These are phyloP conservation scores for Puntigrus tetrazona DNA, from an alignment of 2,113 vertebrate genomes.

Conservation along the genomic window DNA sequence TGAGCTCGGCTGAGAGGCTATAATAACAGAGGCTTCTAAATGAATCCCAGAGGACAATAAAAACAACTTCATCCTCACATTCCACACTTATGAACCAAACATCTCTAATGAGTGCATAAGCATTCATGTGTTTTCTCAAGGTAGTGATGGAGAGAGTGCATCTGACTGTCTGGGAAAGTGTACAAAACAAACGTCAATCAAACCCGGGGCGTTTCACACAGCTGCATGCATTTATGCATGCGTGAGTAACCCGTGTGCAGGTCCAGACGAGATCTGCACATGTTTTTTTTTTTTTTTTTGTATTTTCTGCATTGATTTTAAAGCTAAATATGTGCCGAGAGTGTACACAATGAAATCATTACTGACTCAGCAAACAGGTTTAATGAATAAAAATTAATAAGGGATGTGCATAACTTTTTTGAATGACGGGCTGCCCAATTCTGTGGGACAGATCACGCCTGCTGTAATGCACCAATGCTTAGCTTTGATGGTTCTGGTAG, in stretches of 20 bases:
- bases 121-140: slow-evolving; percentile 29
- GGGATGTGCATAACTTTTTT: too few relatives aligned
- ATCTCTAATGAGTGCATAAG: slow-evolving; percentile 10
- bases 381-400: background rate
- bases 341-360: background rate
- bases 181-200: slow-evolving; percentile 25
- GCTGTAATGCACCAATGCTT: background rate
- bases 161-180: slow-evolving; percentile 16
- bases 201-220: background rate
- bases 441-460: background rate
- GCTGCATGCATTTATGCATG: slow-evolving; percentile 20
- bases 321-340: background rate
- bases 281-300: background rate
- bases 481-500: slow-evolving; percentile 33
- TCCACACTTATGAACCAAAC: slow-evolving; percentile 41
- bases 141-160: background rate
- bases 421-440: too few relatives aligned
- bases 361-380: background rate
- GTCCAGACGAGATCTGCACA: background rate
- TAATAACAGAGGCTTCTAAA: slow-evolving; percentile 36
- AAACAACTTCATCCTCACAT: slow-evolving; percentile 25
- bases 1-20: slow-evolving; percentile 7
- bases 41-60: slow-evolving; percentile 27
- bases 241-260: slow-evolving; percentile 4
- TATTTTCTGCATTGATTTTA: background rate